Conservation (phyloP, 2,888 invertebrate species). For the Agrotis clavis region DNA sequence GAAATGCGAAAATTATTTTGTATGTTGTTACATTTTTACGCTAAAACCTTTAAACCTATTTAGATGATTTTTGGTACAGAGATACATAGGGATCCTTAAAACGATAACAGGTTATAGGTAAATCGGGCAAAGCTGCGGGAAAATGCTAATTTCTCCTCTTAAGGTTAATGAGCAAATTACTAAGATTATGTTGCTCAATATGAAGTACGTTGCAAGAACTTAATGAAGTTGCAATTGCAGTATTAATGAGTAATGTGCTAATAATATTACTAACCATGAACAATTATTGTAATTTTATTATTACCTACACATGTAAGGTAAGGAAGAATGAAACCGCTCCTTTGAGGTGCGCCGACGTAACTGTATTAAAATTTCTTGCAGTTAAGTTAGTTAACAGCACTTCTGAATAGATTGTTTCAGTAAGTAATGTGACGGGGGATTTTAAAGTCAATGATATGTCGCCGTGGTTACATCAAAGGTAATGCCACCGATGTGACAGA, state of each 20-base stretch:
- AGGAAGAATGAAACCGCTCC: slow-evolving; percentile 31
- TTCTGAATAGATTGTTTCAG: neutral
- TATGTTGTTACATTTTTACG: too few species aligned
- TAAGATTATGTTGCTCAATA: neutral
- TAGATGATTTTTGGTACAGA: too few species aligned
- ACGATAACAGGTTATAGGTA: too few species aligned
- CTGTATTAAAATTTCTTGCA: slow-evolving; percentile 1
- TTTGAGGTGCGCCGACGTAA: slow-evolving; percentile 33
- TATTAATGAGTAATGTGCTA: slow-evolving; percentile 43
- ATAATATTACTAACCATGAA: slow-evolving; percentile 45
- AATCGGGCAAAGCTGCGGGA: too few species aligned
- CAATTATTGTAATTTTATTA: slow-evolving; percentile 39
- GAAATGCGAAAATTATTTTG: too few species aligned
- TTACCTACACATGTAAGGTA: neutral
- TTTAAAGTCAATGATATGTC: neutral
- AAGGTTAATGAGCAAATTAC: neutral
- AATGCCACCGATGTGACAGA: neutral
- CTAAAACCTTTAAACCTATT: too few species aligned
- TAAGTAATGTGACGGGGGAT: neutral
- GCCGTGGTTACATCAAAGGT: neutral
- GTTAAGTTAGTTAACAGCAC: neutral
- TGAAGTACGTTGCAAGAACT: neutral
- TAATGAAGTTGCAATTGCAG: slow-evolving; percentile 31
- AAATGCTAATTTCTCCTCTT: too few species aligned
- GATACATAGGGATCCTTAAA: neutral